These are phyloP conservation scores for Oncorhynchus masou DNA, from an alignment of 2,113 vertebrate species.

Conservation along the genomic window DNA sequence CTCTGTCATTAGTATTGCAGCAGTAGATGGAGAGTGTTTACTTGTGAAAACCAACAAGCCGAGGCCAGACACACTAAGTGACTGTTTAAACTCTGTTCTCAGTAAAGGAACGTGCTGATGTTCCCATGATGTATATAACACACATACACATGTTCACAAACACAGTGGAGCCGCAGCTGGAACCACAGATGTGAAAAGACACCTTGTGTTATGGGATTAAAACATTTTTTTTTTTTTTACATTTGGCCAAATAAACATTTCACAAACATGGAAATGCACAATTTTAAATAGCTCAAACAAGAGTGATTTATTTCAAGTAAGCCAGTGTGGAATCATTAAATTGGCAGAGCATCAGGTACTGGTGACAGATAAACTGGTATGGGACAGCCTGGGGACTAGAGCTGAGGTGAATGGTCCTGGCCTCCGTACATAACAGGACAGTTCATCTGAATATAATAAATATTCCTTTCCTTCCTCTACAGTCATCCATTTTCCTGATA, in stretches of 20 bases:
- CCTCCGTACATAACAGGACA: slow-evolving; percentile 38
- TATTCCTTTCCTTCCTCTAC: slow-evolving; percentile 43
- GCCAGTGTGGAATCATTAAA: not conserved
- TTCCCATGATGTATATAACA: not conserved
- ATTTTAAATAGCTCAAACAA: slow-evolving; percentile 62
- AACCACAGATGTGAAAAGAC: too few species aligned
- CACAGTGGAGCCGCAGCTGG: slow-evolving; percentile 57
- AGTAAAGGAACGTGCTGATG: not conserved
- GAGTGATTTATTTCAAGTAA: not conserved
- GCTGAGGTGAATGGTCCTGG: slow-evolving; percentile 5
- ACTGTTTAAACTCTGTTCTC: slow-evolving; percentile 42
- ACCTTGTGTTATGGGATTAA: not conserved
- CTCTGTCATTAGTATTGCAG: slow-evolving; percentile 60
- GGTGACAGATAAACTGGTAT: not conserved
- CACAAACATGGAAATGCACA: slow-evolving; percentile 56
- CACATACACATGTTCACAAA: not conserved
- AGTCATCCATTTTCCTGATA: slow-evolving; percentile 60
- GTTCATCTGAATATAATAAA: not conserved
- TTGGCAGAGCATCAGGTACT: not conserved
- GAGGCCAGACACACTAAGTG: not conserved
- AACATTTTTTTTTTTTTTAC: not conserved
- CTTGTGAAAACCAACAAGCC: slow-evolving; percentile 21
- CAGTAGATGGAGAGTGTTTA: not conserved
- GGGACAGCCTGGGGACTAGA: not conserved
- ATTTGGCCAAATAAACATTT: not conserved